phyloP scores from a whole-genome alignment of 2,113 vertebrate genomes.

The Bufo bufo region DNA sequence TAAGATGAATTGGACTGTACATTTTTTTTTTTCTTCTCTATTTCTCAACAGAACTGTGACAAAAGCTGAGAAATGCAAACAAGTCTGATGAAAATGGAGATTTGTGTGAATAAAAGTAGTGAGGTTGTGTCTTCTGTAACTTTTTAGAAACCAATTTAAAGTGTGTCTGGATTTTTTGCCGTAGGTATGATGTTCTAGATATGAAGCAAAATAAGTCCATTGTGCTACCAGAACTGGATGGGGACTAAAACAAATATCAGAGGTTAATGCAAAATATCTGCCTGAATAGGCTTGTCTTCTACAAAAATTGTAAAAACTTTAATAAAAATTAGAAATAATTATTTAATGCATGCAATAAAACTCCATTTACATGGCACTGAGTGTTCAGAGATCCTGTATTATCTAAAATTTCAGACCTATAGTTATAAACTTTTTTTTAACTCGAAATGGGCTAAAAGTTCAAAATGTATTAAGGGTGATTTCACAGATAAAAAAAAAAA shows the following conservation, averaged over 20 bases:
- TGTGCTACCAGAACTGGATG: neutral
- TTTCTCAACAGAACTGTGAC: slow-evolving; percentile 22
- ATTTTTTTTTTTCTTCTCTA: slow-evolving; percentile 17
- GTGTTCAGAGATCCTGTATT: too few relatives aligned
- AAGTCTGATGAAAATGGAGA: slow-evolving; percentile 37
- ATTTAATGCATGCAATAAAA: too few relatives aligned
- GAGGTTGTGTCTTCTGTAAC: slow-evolving; percentile 23
- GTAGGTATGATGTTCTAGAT: neutral
- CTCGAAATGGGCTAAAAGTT: too few relatives aligned
- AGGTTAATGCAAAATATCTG: neutral
- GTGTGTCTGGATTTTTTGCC: slow-evolving; percentile 43
- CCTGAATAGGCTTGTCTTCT: too few relatives aligned
- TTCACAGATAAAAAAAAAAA: too few relatives aligned
- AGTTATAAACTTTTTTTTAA: too few relatives aligned
- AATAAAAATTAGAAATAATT: too few relatives aligned
- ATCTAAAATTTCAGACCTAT: too few relatives aligned
- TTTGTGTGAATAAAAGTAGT: slow-evolving; percentile 34
- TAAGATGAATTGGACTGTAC: slow-evolving; percentile 48
- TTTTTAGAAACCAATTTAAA: slow-evolving; percentile 34
- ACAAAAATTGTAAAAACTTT: neutral
- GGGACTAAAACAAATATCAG: neutral
- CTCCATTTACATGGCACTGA: too few relatives aligned
- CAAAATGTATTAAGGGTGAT: too few relatives aligned
- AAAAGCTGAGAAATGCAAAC: slow-evolving; percentile 49
- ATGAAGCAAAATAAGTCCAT: neutral